These are phyloP conservation scores for Lepisosteus oculatus DNA, from an alignment of 2,113 vertebrate species.

Conservation along the genomic window DNA sequence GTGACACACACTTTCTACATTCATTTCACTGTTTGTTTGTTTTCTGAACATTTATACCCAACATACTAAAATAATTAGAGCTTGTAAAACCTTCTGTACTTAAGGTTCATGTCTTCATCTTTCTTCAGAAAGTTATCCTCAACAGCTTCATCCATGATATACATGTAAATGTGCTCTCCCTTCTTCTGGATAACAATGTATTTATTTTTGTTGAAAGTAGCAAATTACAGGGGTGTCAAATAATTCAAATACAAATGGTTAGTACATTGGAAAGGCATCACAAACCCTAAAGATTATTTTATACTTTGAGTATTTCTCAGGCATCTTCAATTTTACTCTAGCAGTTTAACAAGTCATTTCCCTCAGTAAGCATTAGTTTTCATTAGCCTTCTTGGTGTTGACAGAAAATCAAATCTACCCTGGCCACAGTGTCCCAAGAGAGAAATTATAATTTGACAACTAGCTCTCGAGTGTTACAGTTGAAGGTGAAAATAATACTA, in stretches of 20 bases:
- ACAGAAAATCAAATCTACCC: constrained; percentile 45
- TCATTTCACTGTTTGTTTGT: not conserved
- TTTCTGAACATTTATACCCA: not conserved
- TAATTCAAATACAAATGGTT: constrained; percentile 47
- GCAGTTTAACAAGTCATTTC: constrained; percentile 48
- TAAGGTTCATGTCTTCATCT: too few relatives aligned
- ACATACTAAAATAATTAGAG: not conserved
- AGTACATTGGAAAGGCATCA: not conserved
- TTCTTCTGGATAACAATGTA: constrained; percentile 28
- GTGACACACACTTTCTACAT: not conserved
- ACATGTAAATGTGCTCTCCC: not conserved
- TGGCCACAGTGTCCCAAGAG: constrained; percentile 31
- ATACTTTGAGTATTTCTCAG: constrained; percentile 24
- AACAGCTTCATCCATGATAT: constrained; percentile 23
- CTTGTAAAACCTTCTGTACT: not conserved
- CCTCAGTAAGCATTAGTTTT: constrained; percentile 41
- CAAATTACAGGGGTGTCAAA: constrained; percentile 50
- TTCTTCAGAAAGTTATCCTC: constrained; percentile 21
- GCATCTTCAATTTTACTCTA: constrained; percentile 23
- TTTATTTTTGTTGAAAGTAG: constrained; percentile 38
- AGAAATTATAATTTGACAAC: constrained; percentile 40
- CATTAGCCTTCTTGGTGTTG: constrained; percentile 38
- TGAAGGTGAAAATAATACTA: constrained; percentile 42
- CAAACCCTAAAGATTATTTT: not conserved
- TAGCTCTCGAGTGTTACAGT: constrained; percentile 34